Conservation (phyloP, 2,797 vertebrate genomes). For the Peromyscus nudipes region DNA sequence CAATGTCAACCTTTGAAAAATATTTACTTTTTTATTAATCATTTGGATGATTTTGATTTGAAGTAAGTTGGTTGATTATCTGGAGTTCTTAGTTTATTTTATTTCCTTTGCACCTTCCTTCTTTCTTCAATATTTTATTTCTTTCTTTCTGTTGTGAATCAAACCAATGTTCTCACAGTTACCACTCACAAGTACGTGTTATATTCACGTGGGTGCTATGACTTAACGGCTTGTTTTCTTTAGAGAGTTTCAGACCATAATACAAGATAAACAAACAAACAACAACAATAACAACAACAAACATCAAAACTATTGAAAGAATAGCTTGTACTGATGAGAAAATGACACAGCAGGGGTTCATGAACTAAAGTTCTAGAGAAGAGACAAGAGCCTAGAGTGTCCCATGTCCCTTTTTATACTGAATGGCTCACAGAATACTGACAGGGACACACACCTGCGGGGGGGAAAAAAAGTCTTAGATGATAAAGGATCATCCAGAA, state of each 20-base stretch:
- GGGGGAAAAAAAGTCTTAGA: background rate
- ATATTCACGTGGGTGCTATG: background rate
- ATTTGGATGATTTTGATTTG: background rate
- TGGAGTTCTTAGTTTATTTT: background rate
- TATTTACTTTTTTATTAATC: background rate
- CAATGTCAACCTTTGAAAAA: background rate
- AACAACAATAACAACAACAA: background rate
- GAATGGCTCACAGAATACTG: background rate
- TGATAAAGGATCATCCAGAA: background rate
- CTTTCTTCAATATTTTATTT: background rate
- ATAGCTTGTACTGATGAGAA: background rate
- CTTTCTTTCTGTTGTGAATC: background rate
- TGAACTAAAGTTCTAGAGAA: background rate
- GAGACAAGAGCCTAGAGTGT: background rate
- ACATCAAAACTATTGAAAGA: background rate
- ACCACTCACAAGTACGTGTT: background rate
- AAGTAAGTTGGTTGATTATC: background rate
- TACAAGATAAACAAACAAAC: background rate
- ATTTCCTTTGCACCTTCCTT: background rate
- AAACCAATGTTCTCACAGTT: background rate
- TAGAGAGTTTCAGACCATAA: background rate
- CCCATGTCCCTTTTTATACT: background rate
- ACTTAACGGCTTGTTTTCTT: background rate
- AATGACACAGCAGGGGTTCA: too few species aligned
- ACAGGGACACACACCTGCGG: too few species aligned